Evolutionary conservation across 2,888 invertebrate genomes (phyloP).

Genomic region (Erebia palarica): DNA sequence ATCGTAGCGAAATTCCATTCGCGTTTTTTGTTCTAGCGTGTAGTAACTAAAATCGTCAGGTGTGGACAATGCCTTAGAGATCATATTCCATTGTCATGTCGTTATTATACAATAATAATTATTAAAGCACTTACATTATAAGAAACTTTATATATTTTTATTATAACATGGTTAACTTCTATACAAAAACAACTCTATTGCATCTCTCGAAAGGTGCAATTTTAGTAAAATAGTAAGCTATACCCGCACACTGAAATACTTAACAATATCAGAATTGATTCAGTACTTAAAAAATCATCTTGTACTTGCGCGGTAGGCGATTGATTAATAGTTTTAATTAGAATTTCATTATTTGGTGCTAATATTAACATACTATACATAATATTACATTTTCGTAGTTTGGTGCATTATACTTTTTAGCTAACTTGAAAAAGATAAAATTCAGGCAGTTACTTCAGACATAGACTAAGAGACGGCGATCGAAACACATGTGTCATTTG

Average conservation of each 20-base stretch:
- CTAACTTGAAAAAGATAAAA: slow-evolving; percentile 16
- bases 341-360: background rate
- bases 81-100: slow-evolving; percentile 34
- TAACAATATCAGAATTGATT: too few species aligned
- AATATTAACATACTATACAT: background rate
- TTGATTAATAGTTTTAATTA: background rate
- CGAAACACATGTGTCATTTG: background rate
- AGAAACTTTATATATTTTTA: background rate
- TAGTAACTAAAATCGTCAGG: background rate
- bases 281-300: too few species aligned
- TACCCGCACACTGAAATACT: background rate
- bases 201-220: slow-evolving; percentile 18
- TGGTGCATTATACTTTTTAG: slow-evolving; percentile 11
- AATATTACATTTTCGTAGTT: slow-evolving; percentile 2
- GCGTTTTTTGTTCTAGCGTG: too few species aligned
- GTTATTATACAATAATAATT: slow-evolving; percentile 16
- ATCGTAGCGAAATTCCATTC: too few species aligned
- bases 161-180: slow-evolving; percentile 34
- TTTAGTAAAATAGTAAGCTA: slow-evolving; percentile 19
- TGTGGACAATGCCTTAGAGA: slow-evolving; percentile 28
- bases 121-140: slow-evolving; percentile 33
- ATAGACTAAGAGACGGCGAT: slow-evolving; percentile 5
- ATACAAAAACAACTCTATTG: slow-evolving; percentile 31
- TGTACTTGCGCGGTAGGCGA: too few species aligned
- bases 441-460: slow-evolving; percentile 18